Evolutionary conservation across 2,888 invertebrate genomes (phyloP).

Genomic region (Mongoloraphidia duomilia): DNA sequence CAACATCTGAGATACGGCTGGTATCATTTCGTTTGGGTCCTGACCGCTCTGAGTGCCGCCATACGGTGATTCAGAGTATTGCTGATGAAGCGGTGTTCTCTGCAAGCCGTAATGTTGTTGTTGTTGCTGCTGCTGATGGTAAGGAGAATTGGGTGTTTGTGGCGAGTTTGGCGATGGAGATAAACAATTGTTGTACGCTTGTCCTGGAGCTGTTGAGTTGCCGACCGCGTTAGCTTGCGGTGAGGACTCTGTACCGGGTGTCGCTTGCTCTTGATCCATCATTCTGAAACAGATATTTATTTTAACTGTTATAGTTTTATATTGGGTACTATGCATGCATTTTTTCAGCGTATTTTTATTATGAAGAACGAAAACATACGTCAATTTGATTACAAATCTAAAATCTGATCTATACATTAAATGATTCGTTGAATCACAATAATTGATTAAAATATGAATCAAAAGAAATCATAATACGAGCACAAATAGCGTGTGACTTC

Average conservation of each 20-base stretch:
- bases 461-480: too few relatives aligned
- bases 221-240: slow-evolving; percentile 1
- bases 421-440: too few relatives aligned
- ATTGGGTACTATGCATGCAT: too few relatives aligned
- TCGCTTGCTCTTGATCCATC: slow-evolving; percentile 19
- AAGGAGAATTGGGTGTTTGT: slow-evolving; percentile 29
- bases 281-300: slow-evolving; percentile 21
- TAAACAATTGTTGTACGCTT: background rate
- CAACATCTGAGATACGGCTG: slow-evolving; percentile 13
- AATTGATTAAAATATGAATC: too few relatives aligned
- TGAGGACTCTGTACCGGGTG: slow-evolving; percentile 1
- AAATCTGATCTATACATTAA: too few relatives aligned
- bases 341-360: too few relatives aligned
- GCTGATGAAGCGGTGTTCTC: background rate
- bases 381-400: too few relatives aligned
- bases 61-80: slow-evolving; percentile 4
- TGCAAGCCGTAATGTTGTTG: background rate
- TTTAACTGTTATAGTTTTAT: too few relatives aligned
- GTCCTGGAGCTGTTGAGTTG: slow-evolving; percentile 2
- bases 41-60: background rate
- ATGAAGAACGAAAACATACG: too few relatives aligned
- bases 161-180: slow-evolving; percentile 13
- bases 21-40: slow-evolving; percentile 20
- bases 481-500: too few relatives aligned
- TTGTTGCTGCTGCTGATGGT: slow-evolving; percentile 13